A percentile compares a stretch with the other conserved stretches of the same genome.
Evolutionary conservation across 2,113 vertebrate genomes (phyloP).

Genomic region (Plecotus auritus): DNA sequence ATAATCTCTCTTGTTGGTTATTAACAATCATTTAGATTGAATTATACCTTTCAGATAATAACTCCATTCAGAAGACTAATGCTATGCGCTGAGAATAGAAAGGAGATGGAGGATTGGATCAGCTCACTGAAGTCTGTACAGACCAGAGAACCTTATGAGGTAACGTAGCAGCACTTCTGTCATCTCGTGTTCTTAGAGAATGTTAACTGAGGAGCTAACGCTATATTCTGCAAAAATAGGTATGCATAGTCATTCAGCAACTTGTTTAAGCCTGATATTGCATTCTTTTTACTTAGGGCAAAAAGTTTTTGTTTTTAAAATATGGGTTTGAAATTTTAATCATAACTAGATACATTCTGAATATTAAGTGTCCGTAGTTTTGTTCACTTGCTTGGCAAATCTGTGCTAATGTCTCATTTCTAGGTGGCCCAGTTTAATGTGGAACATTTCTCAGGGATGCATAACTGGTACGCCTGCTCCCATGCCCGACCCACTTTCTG

Average conservation of each 20-base stretch:
- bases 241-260: background rate
- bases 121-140: slow-evolving; percentile 93
- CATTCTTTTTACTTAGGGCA: background rate
- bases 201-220: background rate
- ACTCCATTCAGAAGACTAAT: slow-evolving; percentile 92
- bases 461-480: slow-evolving; percentile 99
- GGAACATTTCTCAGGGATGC: slow-evolving; percentile 99
- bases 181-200: background rate
- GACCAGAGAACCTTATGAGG: slow-evolving; percentile 97
- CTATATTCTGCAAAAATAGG: background rate
- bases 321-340: background rate
- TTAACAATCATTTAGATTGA: slow-evolving; percentile 46
- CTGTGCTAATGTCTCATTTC: slow-evolving; percentile 86
- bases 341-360: background rate
- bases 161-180: slow-evolving; percentile 74
- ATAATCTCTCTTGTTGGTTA: background rate
- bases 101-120: slow-evolving; percentile 97
- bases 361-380: slow-evolving; percentile 57
- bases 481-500: slow-evolving; percentile 98
- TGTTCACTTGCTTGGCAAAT: slow-evolving; percentile 80
- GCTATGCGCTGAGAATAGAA: slow-evolving; percentile 92
- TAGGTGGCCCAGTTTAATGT: slow-evolving; percentile 99
- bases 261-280: background rate
- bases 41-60: slow-evolving; percentile 85
- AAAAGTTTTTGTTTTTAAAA: slow-evolving; percentile 32